A percentile compares a stretch with the other conserved stretches of the same genome.
These are phyloP conservation scores for Anthopleura sola DNA, from an alignment of 64 coral and sea anemone genomes.

Conservation along the genomic window DNA sequence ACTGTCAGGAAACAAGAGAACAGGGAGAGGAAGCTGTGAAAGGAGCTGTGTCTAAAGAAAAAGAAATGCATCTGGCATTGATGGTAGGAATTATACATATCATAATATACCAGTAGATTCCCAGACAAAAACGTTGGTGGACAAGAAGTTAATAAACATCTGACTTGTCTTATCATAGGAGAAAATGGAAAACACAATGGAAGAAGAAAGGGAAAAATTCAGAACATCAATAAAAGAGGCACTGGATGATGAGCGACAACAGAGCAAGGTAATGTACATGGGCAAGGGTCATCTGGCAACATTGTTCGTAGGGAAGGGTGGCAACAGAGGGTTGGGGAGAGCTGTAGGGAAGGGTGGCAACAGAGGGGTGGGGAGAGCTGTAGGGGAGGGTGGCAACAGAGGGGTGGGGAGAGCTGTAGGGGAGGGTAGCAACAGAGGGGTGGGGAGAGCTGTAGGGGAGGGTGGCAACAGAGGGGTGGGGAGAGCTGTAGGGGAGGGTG, in stretches of 20 bases:
- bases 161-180: slow-evolving; percentile 1
- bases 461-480: too few relatives aligned
- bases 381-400: too few relatives aligned
- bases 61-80: background rate
- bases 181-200: slow-evolving; percentile 16
- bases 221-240: slow-evolving; percentile 39
- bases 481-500: too few relatives aligned
- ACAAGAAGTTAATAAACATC: background rate
- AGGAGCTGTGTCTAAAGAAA: slow-evolving; percentile 31
- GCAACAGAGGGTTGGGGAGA: too few relatives aligned
- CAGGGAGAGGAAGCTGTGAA: slow-evolving; percentile 31
- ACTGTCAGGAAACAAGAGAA: slow-evolving; percentile 30
- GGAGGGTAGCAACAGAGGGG: too few relatives aligned
- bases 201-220: slow-evolving; percentile 38
- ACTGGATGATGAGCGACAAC: slow-evolving; percentile 47
- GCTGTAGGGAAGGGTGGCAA: too few relatives aligned
- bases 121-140: too few relatives aligned
- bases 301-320: background rate
- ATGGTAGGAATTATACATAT: background rate
- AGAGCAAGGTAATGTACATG: slow-evolving; percentile 9
- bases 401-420: too few relatives aligned
- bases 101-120: too few relatives aligned
- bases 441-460: too few relatives aligned
- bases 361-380: too few relatives aligned
- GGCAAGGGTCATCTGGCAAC: too few relatives aligned